Evolutionary conservation across 2,888 invertebrate genomes (phyloP).

Genomic region (Yponomeuta sedellus): DNA sequence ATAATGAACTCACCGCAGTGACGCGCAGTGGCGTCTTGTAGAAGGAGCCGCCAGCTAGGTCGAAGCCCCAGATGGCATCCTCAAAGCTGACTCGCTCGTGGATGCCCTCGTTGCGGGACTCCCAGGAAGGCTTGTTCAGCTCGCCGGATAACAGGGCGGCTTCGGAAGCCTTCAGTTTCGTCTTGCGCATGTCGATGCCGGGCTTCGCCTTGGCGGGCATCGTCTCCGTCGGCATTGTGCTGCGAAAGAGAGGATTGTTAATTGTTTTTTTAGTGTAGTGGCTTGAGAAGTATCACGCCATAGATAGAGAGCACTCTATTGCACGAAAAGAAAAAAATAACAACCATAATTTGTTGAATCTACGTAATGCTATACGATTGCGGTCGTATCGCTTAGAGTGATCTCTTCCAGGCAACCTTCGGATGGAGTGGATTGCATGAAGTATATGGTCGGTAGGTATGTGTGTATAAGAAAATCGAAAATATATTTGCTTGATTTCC

Average conservation of each 20-base stretch:
- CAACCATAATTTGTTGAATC: no score
- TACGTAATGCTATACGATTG: no score
- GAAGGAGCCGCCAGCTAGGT: conserved; percentile 56
- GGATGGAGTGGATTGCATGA: no score
- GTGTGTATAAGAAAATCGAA: no score
- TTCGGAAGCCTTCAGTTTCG: conserved; percentile 48
- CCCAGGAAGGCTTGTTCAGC: conserved; percentile 52
- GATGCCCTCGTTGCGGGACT: conserved; percentile 61
- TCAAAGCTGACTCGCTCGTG: conserved; percentile 64
- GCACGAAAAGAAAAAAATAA: no score
- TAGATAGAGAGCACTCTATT: no score
- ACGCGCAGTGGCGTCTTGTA: conserved; percentile 58
- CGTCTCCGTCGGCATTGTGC: conserved; percentile 28
- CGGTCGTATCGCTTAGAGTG: no score
- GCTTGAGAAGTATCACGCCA: no score
- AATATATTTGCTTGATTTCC: no score
- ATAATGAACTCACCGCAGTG: conserved; percentile 43
- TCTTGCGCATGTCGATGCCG: conserved; percentile 43
- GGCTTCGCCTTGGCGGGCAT: conserved; percentile 19
- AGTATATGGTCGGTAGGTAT: no score
- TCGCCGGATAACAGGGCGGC: conserved; percentile 53
- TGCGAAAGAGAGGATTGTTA: conserved; percentile 17
- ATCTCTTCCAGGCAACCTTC: no score
- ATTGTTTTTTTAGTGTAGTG: neutral
- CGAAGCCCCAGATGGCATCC: conserved; percentile 62